Conservation (phyloP, 2,113 vertebrate genomes). For the Columba livia region DNA sequence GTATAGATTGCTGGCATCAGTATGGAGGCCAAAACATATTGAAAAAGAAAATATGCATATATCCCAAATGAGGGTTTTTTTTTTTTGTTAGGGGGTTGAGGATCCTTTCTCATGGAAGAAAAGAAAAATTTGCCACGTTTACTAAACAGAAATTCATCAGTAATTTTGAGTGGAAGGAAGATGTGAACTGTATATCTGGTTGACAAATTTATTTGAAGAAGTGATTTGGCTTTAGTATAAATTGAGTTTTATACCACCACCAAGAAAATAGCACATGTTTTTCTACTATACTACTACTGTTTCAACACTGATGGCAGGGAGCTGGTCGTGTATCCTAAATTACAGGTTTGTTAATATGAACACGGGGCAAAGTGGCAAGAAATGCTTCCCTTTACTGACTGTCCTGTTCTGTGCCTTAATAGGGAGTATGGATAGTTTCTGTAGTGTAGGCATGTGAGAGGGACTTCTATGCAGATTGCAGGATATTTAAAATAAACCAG, state of each 20-base stretch:
- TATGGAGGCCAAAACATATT: not conserved
- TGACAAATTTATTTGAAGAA: not conserved
- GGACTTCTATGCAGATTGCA: not conserved
- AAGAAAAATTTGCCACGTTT: not conserved
- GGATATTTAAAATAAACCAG: not conserved
- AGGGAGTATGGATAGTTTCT: not conserved
- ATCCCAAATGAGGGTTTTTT: not conserved
- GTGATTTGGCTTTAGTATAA: not conserved
- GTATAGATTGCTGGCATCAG: not conserved
- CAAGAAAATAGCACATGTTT: not conserved
- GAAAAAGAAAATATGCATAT: rapidly evolving
- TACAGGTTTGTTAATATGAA: not conserved
- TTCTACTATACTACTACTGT: not conserved
- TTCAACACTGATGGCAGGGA: not conserved
- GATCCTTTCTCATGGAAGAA: not conserved
- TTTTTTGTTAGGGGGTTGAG: not conserved
- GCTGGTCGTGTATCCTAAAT: not conserved
- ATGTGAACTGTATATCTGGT: not conserved
- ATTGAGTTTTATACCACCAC: not conserved
- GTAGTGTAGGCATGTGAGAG: not conserved
- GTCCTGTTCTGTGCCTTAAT: not conserved
- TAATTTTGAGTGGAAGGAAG: not conserved
- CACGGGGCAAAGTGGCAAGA: not conserved
- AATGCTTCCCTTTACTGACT: not conserved
- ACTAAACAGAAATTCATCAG: not conserved